A percentile compares a stretch with the other conserved stretches of the same genome.
These are phyloP conservation scores for Eptesicus fuscus DNA, from an alignment of 2,113 vertebrate genomes.

Conservation along the genomic window DNA sequence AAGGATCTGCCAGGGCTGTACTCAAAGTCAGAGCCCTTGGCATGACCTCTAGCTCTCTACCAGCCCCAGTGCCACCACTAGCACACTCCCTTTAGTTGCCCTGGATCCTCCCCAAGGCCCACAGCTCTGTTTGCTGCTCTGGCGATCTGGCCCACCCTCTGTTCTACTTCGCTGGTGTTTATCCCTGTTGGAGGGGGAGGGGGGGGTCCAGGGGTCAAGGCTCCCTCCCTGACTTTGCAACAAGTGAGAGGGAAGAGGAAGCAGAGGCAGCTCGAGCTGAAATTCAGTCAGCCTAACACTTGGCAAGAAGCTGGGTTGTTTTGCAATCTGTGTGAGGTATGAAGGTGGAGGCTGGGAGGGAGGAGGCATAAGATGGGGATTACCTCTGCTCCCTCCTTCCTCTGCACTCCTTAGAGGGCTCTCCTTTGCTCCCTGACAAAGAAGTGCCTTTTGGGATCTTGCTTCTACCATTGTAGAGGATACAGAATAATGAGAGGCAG, in stretches of 20 bases:
- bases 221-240: neutral
- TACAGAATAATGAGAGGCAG: slow-evolving; percentile 10
- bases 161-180: neutral
- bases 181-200: neutral
- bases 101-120: neutral
- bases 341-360: slow-evolving; percentile 20
- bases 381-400: neutral
- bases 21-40: neutral
- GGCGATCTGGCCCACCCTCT: neutral
- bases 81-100: neutral
- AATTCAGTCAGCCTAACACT: slow-evolving; percentile 5
- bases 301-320: slow-evolving; percentile 54
- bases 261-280: neutral
- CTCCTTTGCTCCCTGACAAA: neutral
- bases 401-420: neutral
- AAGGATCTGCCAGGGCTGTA: neutral
- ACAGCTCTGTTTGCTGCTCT: neutral
- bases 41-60: neutral
- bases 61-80: neutral
- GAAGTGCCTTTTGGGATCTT: neutral
- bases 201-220: neutral
- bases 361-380: neutral
- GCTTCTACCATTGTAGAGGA: neutral
- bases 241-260: neutral
- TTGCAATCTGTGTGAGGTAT: slow-evolving; percentile 46